A percentile compares a stretch with the other conserved stretches of the same genome.
Evolutionary conservation across 2,797 vertebrate species (phyloP).

Genomic region (Pelodytes ibericus): DNA sequence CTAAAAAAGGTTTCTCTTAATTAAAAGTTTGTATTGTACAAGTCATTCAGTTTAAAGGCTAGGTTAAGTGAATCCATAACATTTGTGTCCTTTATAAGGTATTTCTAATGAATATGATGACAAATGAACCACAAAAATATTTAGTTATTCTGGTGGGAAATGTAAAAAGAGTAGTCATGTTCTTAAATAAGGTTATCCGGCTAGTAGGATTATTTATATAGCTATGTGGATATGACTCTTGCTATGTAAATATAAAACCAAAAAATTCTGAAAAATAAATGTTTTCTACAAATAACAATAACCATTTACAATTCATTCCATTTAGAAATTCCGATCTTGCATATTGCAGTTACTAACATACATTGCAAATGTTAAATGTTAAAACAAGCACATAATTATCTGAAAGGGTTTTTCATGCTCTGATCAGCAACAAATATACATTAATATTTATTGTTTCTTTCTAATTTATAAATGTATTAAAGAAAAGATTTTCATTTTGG

Average conservation of each 20-base stretch:
- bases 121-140: constrained; percentile 9
- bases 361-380: too few species aligned
- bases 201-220: constrained; percentile 5
- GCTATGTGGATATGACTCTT: neutral
- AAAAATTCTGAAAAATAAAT: neutral
- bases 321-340: too few species aligned
- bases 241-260: neutral
- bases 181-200: neutral
- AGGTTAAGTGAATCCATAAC: neutral
- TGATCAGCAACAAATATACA: too few species aligned
- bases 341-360: too few species aligned
- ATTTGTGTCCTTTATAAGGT: neutral
- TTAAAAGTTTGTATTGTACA: too few species aligned
- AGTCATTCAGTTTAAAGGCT: too few species aligned
- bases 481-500: too few species aligned
- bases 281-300: neutral
- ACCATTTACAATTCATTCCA: neutral
- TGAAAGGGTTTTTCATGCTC: too few species aligned
- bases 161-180: neutral
- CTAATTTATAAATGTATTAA: too few species aligned
- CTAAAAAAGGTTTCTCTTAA: too few species aligned
- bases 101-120: constrained; percentile 28
- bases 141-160: constrained; percentile 1
- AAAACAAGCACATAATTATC: too few species aligned
- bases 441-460: too few species aligned